These are phyloP conservation scores for Synergus umbraculus DNA, from an alignment of 2,888 invertebrate genomes.

Conservation along the genomic window DNA sequence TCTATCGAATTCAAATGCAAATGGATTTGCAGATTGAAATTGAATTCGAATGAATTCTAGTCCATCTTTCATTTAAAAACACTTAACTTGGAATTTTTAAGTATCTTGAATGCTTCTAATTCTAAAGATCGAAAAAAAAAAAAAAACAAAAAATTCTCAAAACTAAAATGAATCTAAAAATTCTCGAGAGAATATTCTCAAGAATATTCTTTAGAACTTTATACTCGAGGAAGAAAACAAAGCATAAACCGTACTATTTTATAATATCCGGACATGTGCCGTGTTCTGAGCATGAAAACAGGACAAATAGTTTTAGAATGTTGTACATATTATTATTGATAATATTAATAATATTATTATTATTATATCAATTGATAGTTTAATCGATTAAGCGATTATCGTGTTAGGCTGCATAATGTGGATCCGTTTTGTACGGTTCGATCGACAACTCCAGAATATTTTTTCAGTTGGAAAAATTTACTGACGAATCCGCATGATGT, in stretches of 20 bases:
- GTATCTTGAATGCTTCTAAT: not conserved
- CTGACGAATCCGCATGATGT: conserved; percentile 8
- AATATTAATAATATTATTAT: conserved; percentile 69
- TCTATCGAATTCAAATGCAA: not conserved
- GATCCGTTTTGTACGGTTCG: conserved; percentile 71
- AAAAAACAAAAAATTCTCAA: not conserved
- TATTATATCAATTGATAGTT: conserved; percentile 74
- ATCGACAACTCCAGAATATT: conserved; percentile 45
- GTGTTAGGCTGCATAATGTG: conserved; percentile 71
- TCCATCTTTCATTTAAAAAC: not conserved
- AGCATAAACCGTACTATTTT: conserved; percentile 36
- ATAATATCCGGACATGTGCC: conserved; percentile 60
- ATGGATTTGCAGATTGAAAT: not conserved
- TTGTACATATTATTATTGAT: conserved; percentile 75
- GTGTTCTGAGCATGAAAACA: conserved; percentile 66
- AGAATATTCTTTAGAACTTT: conserved; percentile 46
- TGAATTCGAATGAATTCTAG: not conserved
- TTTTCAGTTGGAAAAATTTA: conserved; percentile 22
- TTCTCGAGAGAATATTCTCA: conserved; percentile 45
- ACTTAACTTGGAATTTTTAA: not conserved
- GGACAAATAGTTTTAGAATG: conserved; percentile 67
- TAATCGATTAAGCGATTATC: conserved; percentile 72
- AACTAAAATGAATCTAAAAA: not conserved
- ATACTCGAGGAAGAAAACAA: conserved; percentile 37
- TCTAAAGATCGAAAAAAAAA: too few species aligned